Percentiles rank a stretch among this genome's conserved stretches.
These are phyloP conservation scores for Tenebrosternarchus preto DNA, from an alignment of 2,113 vertebrate species.

Conservation along the genomic window DNA sequence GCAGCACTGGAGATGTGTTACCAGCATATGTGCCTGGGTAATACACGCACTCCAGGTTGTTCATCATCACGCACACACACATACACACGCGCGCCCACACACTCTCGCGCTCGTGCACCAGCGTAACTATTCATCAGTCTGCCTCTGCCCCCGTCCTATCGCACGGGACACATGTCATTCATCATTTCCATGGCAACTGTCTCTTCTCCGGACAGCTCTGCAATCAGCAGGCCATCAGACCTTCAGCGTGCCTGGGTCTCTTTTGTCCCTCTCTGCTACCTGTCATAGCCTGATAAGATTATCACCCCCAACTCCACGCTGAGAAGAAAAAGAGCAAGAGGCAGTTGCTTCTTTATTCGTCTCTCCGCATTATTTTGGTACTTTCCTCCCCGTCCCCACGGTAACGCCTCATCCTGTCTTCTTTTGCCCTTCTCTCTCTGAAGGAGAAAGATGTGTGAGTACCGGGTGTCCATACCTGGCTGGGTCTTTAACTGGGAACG, in stretches of 20 bases:
- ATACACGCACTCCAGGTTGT: conserved; percentile 43
- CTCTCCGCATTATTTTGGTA: conserved; percentile 48
- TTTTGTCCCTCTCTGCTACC: conserved; percentile 81
- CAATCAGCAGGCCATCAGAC: conserved; percentile 82
- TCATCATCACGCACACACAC: conserved; percentile 36
- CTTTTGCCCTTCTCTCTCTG: conserved; percentile 67
- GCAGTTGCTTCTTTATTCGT: conserved; percentile 58
- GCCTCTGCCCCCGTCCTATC: conserved; percentile 51
- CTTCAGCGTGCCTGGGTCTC: conserved; percentile 70
- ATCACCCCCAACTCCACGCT: conserved; percentile 76
- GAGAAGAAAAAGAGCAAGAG: conserved; percentile 70
- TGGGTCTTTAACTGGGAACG: conserved; percentile 71
- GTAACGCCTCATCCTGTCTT: conserved; percentile 81
- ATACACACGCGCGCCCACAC: too few species aligned
- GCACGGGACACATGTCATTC: conserved; percentile 73
- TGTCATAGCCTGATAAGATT: conserved; percentile 87
- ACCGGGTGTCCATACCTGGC: conserved; percentile 83
- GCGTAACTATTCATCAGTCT: conserved; percentile 55
- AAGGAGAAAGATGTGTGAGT: conserved; percentile 77
- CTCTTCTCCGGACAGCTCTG: conserved; percentile 75
- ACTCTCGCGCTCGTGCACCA: conserved; percentile 22
- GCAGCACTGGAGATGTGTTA: conserved; percentile 26
- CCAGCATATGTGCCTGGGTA: conserved; percentile 29
- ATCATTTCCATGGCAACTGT: conserved; percentile 76
- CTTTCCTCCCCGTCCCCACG: conserved; percentile 77